Percentiles rank a stretch among this genome's conserved stretches.
Conservation (phyloP, 53 echinoderm and acorn worm species). For the Holothuria scabra region DNA sequence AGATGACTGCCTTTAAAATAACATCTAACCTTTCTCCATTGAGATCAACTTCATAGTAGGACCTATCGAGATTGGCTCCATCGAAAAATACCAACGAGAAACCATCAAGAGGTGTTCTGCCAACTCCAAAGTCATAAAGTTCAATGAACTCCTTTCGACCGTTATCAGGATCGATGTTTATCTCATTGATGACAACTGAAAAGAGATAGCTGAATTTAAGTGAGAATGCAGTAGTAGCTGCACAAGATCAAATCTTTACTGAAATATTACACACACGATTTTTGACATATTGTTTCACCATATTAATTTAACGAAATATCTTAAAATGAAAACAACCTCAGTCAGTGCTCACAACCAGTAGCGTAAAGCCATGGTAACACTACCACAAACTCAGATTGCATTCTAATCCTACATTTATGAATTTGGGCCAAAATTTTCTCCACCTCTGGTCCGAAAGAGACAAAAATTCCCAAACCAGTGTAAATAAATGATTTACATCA, state of each 20-base stretch:
- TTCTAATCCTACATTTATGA: too few relatives aligned
- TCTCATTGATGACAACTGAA: constrained; percentile 80
- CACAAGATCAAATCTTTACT: background rate
- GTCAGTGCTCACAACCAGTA: too few relatives aligned
- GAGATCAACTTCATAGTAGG: constrained; percentile 87
- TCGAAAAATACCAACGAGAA: constrained; percentile 79
- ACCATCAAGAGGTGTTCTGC: constrained; percentile 58
- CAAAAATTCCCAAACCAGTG: too few relatives aligned
- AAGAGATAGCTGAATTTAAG: background rate
- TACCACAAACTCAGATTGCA: too few relatives aligned
- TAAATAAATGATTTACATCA: too few relatives aligned
- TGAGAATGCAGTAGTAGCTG: too few relatives aligned
- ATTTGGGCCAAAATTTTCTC: too few relatives aligned
- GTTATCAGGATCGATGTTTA: constrained; percentile 58
- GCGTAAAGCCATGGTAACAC: too few relatives aligned
- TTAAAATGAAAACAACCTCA: too few relatives aligned
- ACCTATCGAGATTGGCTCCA: constrained; percentile 79
- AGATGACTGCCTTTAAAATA: background rate
- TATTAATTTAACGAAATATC: too few relatives aligned
- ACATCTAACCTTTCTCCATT: constrained; percentile 30
- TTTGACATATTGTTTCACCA: background rate
- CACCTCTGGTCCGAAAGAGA: too few relatives aligned
- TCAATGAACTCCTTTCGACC: constrained; percentile 68
- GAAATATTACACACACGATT: background rate
- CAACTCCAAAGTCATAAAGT: constrained; percentile 66